Conservation (phyloP, 2,888 invertebrate species). For the Drosophila stalkeri region DNA sequence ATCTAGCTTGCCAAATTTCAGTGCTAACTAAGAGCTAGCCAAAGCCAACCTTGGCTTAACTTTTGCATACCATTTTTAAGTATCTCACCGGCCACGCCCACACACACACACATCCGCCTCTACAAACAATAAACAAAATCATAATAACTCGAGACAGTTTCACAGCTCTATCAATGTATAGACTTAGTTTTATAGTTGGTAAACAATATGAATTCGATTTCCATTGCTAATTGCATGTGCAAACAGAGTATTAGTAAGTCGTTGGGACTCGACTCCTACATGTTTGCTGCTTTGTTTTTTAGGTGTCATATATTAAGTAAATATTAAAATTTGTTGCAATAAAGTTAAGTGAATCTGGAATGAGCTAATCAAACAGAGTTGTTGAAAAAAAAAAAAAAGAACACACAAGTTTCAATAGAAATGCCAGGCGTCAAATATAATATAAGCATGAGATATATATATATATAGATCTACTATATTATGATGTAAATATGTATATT, state of each 20-base stretch:
- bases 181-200: constrained; percentile 3
- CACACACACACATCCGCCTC: background rate
- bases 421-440: constrained; percentile 51
- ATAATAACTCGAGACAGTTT: background rate
- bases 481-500: constrained; percentile 34
- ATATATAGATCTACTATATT: background rate
- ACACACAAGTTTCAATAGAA: constrained; percentile 39
- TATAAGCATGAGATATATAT: constrained; percentile 29
- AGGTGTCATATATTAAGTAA: constrained; percentile 24
- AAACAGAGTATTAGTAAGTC: constrained; percentile 12
- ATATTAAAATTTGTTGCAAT: constrained; percentile 47
- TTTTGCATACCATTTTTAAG: background rate
- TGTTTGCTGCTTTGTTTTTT: background rate
- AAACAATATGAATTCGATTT: constrained; percentile 1
- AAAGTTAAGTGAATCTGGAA: constrained; percentile 50
- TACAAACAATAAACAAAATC: background rate
- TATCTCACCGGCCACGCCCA: background rate
- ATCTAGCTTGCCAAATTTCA: background rate
- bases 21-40: background rate
- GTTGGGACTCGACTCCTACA: background rate
- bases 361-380: constrained; percentile 42
- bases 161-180: background rate
- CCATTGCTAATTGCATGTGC: constrained; percentile 3
- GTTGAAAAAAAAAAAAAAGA: background rate
- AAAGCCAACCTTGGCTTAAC: background rate